Conservation (phyloP, 2,797 vertebrate species). For the Setipinna tenuifilis region DNA sequence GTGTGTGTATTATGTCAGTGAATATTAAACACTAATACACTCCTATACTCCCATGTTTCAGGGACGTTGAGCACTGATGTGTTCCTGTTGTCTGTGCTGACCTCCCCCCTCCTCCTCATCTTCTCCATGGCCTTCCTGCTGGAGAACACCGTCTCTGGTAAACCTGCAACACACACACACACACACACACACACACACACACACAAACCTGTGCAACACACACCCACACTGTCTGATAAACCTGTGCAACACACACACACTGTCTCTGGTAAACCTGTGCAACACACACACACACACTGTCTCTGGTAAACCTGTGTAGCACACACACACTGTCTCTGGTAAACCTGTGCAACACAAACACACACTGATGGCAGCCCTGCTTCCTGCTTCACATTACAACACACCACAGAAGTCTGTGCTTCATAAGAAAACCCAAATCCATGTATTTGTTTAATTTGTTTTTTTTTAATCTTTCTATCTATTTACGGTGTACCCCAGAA, state of each 20-base stretch:
- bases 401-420: no score
- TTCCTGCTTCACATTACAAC: background rate
- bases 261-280: no score
- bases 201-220: no score
- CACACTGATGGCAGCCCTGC: background rate
- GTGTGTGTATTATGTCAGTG: background rate
- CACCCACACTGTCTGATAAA: no score
- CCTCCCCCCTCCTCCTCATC: constrained; percentile 78
- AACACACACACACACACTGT: no score
- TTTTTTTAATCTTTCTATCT: no score
- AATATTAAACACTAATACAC: background rate
- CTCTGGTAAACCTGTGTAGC: no score
- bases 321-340: constrained; percentile 80
- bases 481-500: no score
- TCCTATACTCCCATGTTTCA: constrained; percentile 22
- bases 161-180: constrained; percentile 40
- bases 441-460: no score
- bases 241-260: no score
- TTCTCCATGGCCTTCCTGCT: constrained; percentile 80
- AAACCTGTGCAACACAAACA: constrained; percentile 45
- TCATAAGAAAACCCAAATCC: no score
- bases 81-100: constrained; percentile 74
- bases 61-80: constrained; percentile 69
- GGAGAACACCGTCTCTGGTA: constrained; percentile 85
- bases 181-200: background rate